These are phyloP conservation scores for Limanda limanda DNA, from an alignment of 2,113 vertebrate species.

Conservation along the genomic window DNA sequence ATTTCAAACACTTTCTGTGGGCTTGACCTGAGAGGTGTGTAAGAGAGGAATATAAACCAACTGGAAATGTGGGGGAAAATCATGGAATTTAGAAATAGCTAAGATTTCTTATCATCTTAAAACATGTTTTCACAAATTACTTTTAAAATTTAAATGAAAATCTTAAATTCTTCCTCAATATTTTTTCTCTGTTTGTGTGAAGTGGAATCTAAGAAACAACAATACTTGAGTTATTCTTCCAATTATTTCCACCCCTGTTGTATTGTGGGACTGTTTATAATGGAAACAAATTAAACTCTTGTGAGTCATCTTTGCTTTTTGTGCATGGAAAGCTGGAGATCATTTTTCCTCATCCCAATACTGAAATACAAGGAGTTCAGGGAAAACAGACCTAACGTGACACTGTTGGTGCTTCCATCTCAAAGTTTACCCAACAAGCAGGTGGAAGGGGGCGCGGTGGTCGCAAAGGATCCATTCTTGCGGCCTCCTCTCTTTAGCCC, in stretches of 20 bases:
- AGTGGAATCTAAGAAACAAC: too few relatives aligned
- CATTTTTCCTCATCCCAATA: background rate
- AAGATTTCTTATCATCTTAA: too few relatives aligned
- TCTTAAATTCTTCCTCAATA: too few relatives aligned
- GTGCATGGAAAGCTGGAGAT: background rate
- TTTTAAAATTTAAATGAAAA: too few relatives aligned
- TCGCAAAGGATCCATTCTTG: constrained; percentile 62
- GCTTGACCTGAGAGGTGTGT: too few relatives aligned
- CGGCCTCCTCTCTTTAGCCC: constrained; percentile 74
- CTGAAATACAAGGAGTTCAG: constrained; percentile 17
- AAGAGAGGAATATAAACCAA: too few relatives aligned
- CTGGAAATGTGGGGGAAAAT: too few relatives aligned
- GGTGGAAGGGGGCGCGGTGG: constrained; percentile 56
- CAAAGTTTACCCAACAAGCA: constrained; percentile 80
- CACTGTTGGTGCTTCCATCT: constrained; percentile 48
- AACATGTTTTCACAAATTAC: too few relatives aligned
- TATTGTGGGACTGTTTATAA: background rate
- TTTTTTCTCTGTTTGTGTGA: too few relatives aligned
- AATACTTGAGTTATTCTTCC: background rate
- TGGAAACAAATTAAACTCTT: background rate
- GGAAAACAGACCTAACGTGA: constrained; percentile 37
- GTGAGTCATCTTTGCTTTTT: background rate
- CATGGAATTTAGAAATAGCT: too few relatives aligned
- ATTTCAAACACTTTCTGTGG: too few relatives aligned
- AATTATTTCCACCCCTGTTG: background rate